phyloP scores from a whole-genome alignment of 1,140 invertebrate species.

The Leptoteleia sp. region DNA sequence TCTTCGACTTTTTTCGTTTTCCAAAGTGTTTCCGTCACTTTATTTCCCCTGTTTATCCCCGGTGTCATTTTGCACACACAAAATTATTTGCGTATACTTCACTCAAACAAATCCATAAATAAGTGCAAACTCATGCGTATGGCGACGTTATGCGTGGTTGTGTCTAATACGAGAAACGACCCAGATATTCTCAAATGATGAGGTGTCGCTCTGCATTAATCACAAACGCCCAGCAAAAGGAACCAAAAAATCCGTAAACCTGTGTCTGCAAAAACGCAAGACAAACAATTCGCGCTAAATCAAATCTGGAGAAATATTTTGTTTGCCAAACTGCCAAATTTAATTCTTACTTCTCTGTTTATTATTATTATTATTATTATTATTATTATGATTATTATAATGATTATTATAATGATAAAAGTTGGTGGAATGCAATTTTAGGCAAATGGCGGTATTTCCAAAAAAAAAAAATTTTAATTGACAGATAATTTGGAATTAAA shows the following conservation, averaged over 20 bases:
- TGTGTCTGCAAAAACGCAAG: constrained; percentile 15
- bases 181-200: constrained; percentile 63
- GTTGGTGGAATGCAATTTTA: too few relatives aligned
- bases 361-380: too few relatives aligned
- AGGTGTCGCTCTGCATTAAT: constrained; percentile 63
- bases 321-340: too few relatives aligned
- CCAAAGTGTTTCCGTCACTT: constrained; percentile 42
- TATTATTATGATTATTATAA: too few relatives aligned
- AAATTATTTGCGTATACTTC: constrained; percentile 63
- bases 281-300: constrained; percentile 16
- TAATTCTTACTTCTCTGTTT: too few relatives aligned
- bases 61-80: constrained; percentile 40
- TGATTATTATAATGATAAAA: too few relatives aligned
- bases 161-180: constrained; percentile 66
- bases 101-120: constrained; percentile 64
- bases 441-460: too few relatives aligned
- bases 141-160: constrained; percentile 54
- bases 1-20: neutral
- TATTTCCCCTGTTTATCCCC: constrained; percentile 55
- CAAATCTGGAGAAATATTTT: neutral
- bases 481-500: too few relatives aligned
- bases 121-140: constrained; percentile 62
- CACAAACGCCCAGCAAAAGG: constrained; percentile 36
- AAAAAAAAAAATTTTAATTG: too few relatives aligned
- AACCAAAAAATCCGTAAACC: constrained; percentile 15